Conservation (phyloP, 2,888 invertebrate genomes). For the Patella caerulea region DNA sequence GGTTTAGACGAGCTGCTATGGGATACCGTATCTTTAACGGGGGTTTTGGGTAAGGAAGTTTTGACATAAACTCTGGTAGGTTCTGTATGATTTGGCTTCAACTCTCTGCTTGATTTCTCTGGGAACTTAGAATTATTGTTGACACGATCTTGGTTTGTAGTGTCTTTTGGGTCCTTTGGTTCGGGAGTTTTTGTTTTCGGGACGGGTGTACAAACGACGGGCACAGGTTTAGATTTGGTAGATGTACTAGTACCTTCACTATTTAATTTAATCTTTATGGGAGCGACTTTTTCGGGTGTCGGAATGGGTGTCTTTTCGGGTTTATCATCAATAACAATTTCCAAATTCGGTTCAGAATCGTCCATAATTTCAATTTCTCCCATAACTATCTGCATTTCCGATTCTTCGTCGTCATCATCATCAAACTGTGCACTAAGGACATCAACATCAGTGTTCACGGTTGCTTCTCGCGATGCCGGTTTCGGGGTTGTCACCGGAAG, state of each 20-base stretch:
- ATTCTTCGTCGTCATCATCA: conserved; percentile 6
- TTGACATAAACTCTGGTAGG: not conserved
- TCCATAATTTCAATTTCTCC: conserved; percentile 1
- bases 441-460: not conserved
- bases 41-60: not conserved
- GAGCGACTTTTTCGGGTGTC: too few relatives aligned
- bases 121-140: not conserved
- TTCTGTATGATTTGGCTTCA: not conserved
- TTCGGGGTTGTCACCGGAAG: not conserved
- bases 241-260: too few relatives aligned
- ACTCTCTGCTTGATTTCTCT: not conserved
- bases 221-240: not conserved
- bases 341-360: not conserved
- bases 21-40: not conserved
- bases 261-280: too few relatives aligned
- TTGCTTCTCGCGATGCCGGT: not conserved
- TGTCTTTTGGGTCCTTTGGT: not conserved
- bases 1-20: not conserved
- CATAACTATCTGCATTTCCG: not conserved
- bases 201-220: not conserved
- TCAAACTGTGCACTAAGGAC: not conserved
- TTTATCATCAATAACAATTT: not conserved
- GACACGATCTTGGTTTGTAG: not conserved
- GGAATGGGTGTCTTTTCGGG: not conserved
- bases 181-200: not conserved